Conservation (phyloP, 1,140 invertebrate species). For the Zaprionus capensis region DNA sequence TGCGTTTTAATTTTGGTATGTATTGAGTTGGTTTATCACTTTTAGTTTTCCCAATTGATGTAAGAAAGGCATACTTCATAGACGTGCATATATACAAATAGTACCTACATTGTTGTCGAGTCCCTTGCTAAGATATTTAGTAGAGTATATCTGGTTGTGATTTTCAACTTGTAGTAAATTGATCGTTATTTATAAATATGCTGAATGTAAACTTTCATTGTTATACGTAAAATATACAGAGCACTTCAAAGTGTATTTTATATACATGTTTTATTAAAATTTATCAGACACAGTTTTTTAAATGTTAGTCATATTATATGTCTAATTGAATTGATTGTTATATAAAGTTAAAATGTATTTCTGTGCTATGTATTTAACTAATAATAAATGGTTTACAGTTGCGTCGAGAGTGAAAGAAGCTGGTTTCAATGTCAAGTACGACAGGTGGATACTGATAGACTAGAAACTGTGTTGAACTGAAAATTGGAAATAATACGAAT, state of each 20-base stretch:
- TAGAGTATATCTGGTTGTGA: slow-evolving; percentile 50
- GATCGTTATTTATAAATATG: slow-evolving; percentile 6
- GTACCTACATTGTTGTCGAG: slow-evolving; percentile 15
- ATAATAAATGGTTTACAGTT: not conserved
- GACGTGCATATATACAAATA: not conserved
- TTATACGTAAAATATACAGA: slow-evolving; percentile 1
- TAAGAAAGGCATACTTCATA: not conserved
- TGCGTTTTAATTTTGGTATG: slow-evolving; percentile 72
- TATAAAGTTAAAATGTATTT: slow-evolving; percentile 40
- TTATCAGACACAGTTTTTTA: slow-evolving; percentile 37
- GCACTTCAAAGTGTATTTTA: slow-evolving; percentile 25
- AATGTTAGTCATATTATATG: slow-evolving; percentile 42
- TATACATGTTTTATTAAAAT: slow-evolving; percentile 28
- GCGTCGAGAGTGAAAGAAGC: slow-evolving; percentile 1
- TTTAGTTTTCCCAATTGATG: not conserved
- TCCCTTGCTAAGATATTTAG: slow-evolving; percentile 15
- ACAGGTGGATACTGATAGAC: slow-evolving; percentile 27
- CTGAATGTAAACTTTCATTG: slow-evolving; percentile 6
- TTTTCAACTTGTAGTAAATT: slow-evolving; percentile 28
- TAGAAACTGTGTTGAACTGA: slow-evolving; percentile 55
- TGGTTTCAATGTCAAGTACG: slow-evolving; percentile 49
- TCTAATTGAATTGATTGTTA: slow-evolving; percentile 55
- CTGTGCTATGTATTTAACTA: slow-evolving; percentile 16
- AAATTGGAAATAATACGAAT: slow-evolving; percentile 62
- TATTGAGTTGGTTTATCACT: slow-evolving; percentile 38